Evolutionary conservation across 1,140 invertebrate genomes (phyloP), one percentile per base, ranked within the genome.

Genomic region (Drosophila fuyamai): DNA sequence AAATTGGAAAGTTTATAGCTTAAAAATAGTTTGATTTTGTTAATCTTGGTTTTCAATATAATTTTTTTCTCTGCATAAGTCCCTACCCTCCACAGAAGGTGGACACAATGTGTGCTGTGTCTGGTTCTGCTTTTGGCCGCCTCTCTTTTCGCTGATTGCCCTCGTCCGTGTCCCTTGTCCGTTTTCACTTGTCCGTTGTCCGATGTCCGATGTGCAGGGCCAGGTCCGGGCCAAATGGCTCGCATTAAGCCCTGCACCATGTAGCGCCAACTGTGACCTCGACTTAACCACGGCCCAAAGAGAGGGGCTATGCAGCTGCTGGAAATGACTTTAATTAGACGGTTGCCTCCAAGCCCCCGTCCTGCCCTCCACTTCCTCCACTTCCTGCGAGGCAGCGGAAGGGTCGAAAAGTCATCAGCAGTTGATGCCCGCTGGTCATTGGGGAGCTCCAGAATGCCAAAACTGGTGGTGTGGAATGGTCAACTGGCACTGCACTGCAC

Each of bases 181-280:
- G 16, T 18, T 48, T 48, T 23, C 23, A 18, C 18, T 9, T 48
- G 46, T 29, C 46, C 47, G 47, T 18, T 46, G 29, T 4, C n/a
- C 43, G 14, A 3, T 27, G 58, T 38, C 57, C 57, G 59, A 18
- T 67, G 54, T 29, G 32, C 60, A 23, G 4, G 32, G 32, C 62
- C 50, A n/a, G 12, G 63, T 47, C 27, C 44, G 65, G 63, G 58
- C 61, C 73, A 72, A 82, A 82, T 75, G 81, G 81, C 40, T 57
- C 51, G 80, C 80, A 88, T 85, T 85, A 85, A 86, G 81, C 76
- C 67, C 53, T 56, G 56, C 66, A 44, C 66, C 79, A 89, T 88
- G 83, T 88, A 83, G 83, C 83, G 54, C 83, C 83, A 88, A 88
- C 84, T 88, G 83, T 89, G 83, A 88, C 84, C 84, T 78, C 80